Base-by-base conservation (phyloP, 2,797 vertebrate species). In the Enteromius anoplus region DNA sequence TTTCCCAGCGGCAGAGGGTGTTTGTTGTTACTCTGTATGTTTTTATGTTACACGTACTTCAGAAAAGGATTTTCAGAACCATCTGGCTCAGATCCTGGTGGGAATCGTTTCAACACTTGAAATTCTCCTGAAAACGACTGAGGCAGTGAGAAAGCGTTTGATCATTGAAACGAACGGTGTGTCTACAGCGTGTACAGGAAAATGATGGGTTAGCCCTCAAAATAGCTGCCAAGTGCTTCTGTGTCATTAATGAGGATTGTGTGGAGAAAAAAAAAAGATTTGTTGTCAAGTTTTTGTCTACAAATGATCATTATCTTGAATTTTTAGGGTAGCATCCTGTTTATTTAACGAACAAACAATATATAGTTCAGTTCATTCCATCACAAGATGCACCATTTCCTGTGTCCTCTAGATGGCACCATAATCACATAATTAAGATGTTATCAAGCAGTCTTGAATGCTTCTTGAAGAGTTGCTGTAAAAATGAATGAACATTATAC, bases 371-470 rank as follows among this genome's bases (percentile, higher is more conserved):
- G 29, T 47, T 21, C 29, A 53, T 10, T 12, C 11, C n/a, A 8
- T 37, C 11, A 55, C 32, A 19, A n/a, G 8, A 51, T 21, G 47
- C 64, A 17, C 32, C 5, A 5, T 69, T 9, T 12, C 6, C 2
- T 0, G 1, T 66, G 19, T 66, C 75, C 84, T 70, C 51, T 75
- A 83, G 87, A 49, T 86, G 85, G 77, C 80, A 78, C 40, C 70
- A 9, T 49, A 64, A 75, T 47, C 55, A 53, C 70, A 66, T 68
- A 37, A 37, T 58, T 49, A 21, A 62, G 2, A 6, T 0, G 23
- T 32, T 62, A 62, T 42, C 65, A 40, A 4, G 45, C 29, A 23
- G 60, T 47, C 34, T 75, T 11, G 15, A 51, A 29, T 2, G 8
- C 3, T 42, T 64, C 32, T 10, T 32, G 45, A 75, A 14, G 26